A percentile compares a stretch with the other conserved stretches of the same genome.
Conservation (phyloP, 2,888 invertebrate species). For the Eupithecia tripunctaria region DNA sequence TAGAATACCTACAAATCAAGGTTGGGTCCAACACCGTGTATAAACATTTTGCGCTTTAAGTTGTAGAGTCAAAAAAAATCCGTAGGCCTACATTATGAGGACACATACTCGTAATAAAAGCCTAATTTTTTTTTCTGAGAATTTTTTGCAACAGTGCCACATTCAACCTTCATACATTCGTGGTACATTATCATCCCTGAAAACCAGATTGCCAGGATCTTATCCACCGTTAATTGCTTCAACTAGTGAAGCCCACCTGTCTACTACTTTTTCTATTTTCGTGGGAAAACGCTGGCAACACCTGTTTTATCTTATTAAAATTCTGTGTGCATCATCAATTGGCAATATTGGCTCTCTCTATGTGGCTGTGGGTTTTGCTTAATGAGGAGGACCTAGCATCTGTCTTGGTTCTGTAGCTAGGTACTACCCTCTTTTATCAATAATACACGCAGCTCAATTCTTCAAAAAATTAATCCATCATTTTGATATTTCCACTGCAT, state of each 20-base stretch:
- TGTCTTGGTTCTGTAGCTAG: constrained; percentile 19
- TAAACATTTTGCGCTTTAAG: no score
- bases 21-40: no score
- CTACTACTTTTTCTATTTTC: constrained; percentile 58
- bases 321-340: constrained; percentile 45
- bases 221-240: constrained; percentile 69
- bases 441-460: neutral
- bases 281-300: constrained; percentile 65
- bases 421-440: neutral
- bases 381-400: constrained; percentile 29
- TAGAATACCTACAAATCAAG: no score
- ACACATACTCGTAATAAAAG: no score
- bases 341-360: constrained; percentile 33
- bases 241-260: constrained; percentile 66
- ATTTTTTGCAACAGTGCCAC: constrained; percentile 12
- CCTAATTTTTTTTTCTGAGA: neutral
- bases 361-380: constrained; percentile 22
- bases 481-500: no score
- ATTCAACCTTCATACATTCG: constrained; percentile 29
- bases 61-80: no score
- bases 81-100: no score
- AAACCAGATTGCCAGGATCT: constrained; percentile 68
- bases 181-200: constrained; percentile 52
- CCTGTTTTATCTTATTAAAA: constrained; percentile 56
- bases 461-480: neutral